Base-by-base conservation (phyloP, 2,888 invertebrate genomes). In the Caenorhabditis sp. region DNA sequence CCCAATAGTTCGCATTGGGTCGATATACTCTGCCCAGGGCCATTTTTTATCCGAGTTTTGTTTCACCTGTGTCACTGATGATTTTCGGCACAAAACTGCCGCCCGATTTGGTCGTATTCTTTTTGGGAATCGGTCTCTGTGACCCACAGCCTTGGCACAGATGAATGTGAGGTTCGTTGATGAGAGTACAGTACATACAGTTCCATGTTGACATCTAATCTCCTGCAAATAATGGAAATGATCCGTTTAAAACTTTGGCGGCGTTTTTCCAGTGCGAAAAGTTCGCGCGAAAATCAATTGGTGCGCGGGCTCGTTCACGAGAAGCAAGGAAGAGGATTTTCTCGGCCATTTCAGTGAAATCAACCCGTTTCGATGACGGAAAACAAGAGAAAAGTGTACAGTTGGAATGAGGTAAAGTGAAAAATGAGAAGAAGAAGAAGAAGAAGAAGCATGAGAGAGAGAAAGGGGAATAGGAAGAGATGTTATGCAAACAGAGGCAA, bases 61-160 rank as follows among this genome's bases (percentile, higher is more conserved):
- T 53, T 48, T 48, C 24, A 78, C 80, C 77, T 27, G 74, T 63
- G 43, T 75, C 66, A 3, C 71, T 59, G 30, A 80, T 74, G 35
- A 75, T 45, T 27, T 71, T 77, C 5, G 80, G 77, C 4, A 79
- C 55, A 26, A 77, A 52, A 24, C 52, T 41, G 5, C 52, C 53
- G 2, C 9, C 32, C 15, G 17, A 15, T 22, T 27, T 59, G 9
- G 11, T 22, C 7, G 46, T n/a, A 43, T 53, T 75, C 39, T 26
- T 63, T 20, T 17, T 35, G 6, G 30, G 35, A 30, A 15, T 15
- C 6, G 79, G 81, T 17, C 66, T 75, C 45, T 71, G 72, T 9
- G 78, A 73, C n/a, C 79, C 79, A 35, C 81, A 82, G 15, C 79
- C 81, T 24, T 73, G 43, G 56, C 81, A 82, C 8, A 58, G n/a